Conservation (phyloP, 1,140 invertebrate species). For the Drosophila bocki region DNA sequence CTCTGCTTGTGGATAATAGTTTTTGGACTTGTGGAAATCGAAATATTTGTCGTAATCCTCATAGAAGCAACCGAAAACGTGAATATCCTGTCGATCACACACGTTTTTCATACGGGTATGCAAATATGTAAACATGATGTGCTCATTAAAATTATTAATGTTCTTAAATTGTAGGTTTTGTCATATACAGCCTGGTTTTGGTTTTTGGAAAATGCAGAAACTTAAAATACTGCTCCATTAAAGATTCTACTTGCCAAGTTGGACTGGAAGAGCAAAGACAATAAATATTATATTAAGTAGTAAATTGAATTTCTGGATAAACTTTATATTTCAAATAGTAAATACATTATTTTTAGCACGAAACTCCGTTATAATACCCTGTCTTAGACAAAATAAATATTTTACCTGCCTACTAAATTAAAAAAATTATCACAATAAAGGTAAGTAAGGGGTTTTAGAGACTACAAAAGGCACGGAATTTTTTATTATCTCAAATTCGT, state of each 20-base stretch:
- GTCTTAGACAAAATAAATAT: too few species aligned
- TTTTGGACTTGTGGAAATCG: not conserved
- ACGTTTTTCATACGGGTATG: not conserved
- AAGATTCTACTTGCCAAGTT: not conserved
- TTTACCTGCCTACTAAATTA: too few species aligned
- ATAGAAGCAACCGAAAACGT: not conserved
- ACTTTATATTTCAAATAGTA: too few species aligned
- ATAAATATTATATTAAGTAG: not conserved
- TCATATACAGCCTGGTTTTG: not conserved
- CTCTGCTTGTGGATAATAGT: constrained; percentile 7
- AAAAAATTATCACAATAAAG: too few species aligned
- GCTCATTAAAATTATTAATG: not conserved
- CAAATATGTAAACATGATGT: too few species aligned
- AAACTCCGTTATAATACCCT: too few species aligned
- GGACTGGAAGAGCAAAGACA: too few species aligned
- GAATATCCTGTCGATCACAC: not conserved
- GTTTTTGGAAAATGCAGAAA: constrained; percentile 7
- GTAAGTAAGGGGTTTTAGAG: too few species aligned
- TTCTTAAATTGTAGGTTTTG: constrained; percentile 1
- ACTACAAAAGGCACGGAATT: too few species aligned
- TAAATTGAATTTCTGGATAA: too few species aligned
- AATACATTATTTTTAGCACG: too few species aligned
- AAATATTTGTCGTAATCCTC: not conserved
- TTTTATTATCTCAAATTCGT: too few species aligned
- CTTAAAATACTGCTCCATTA: not conserved